phyloP scores from a whole-genome alignment of 1,140 invertebrate species.

The Neodiprion lecontei region DNA sequence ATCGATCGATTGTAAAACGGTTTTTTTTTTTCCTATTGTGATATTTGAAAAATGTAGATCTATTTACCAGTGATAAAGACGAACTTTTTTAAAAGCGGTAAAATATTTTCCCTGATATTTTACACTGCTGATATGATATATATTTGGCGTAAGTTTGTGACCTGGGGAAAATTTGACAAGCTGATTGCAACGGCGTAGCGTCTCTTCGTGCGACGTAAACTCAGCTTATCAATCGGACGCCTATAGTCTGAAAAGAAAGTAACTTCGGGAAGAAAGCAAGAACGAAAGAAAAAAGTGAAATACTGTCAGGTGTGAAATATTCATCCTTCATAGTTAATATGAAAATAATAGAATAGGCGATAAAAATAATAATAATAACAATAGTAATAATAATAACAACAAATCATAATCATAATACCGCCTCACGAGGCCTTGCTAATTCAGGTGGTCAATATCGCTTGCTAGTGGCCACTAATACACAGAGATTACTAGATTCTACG shows the following conservation, averaged over 20 bases:
- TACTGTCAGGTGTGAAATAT: not conserved
- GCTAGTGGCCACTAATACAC: constrained; percentile 48
- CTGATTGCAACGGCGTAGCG: no score
- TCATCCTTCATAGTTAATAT: constrained; percentile 8
- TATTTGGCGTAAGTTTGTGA: not conserved
- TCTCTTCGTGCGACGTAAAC: not conserved
- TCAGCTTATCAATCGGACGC: not conserved
- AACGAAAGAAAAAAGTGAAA: constrained; percentile 12
- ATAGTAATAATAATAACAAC: constrained; percentile 13
- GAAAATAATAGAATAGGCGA: not conserved
- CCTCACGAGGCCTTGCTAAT: constrained; percentile 59
- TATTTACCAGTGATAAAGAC: not conserved
- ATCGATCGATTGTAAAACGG: no score
- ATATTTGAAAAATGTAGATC: no score
- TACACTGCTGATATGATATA: not conserved
- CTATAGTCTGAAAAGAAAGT: not conserved
- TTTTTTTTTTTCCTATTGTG: no score
- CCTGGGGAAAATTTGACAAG: not conserved
- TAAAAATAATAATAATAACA: constrained; percentile 20
- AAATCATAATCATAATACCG: constrained; percentile 38
- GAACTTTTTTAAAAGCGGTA: not conserved
- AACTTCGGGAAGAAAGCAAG: not conserved
- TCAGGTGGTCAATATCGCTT: constrained; percentile 1
- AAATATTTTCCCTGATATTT: no score
- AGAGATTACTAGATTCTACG: constrained; percentile 61